Base-by-base conservation (phyloP, 1,140 invertebrate genomes). In the Drosophila malerkotliana region DNA sequence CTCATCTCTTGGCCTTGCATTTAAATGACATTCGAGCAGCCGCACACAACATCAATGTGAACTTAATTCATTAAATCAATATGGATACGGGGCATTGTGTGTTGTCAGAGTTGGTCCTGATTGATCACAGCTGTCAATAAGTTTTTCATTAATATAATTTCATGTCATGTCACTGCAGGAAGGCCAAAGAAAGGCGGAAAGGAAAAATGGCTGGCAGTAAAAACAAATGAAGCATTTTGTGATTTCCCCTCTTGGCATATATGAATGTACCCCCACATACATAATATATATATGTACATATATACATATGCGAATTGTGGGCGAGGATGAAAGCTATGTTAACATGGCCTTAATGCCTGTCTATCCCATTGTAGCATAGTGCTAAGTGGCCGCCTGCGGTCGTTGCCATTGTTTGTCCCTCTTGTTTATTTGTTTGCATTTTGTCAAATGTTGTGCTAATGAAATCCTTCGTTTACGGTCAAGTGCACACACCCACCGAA, bases 81-180 rank as follows among this genome's bases (percentile, higher is more conserved):
- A 69, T 54, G 47, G 39, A 73, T 74, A 63, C 60, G 45, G 52
- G 30, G 34, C 49, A 49, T 30, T 79, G 58, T 79, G 58, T 67
- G 51, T 58, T 87, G 83, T 88, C 75, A 75, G 76, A 28, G 32
- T 51, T 56, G 63, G 24, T 58, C 60, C 72, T 87, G 82, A 87
- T 87, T 88, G 82, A 87, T 87, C 63, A 75, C 79, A 73, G 79
- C 83, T 87, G 82, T 87, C 82, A 87, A 87, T 87, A 87, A 83
- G 83, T 87, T 81, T 88, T 88, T 83, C 82, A 87, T 87, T 88
- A 87, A 87, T 87, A 87, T 87, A 87, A 88, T 88, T 87, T 83
- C 72, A 57, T 79, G 83, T 79, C 72, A 60, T 76, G 82, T 76
- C 83, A 79, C 77, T 88, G 69, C 58, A 52, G 37, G 10, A 30